Evolutionary conservation across 2,888 invertebrate species (phyloP), one percentile per base, ranked within the genome.

Genomic region (Metallyticus violacea): DNA sequence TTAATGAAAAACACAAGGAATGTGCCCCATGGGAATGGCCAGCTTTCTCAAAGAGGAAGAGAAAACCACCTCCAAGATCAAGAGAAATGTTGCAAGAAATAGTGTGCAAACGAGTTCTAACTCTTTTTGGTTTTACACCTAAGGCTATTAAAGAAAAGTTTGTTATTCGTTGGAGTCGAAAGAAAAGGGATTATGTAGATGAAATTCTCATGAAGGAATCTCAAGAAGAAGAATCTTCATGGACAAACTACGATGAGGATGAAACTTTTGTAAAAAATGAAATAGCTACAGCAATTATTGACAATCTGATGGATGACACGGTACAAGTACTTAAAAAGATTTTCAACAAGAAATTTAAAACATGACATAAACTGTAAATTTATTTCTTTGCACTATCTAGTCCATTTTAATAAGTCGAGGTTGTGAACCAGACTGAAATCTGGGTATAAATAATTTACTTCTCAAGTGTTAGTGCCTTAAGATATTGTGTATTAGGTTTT

Each of bases 221-320:
- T 84, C 94, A 94, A 89, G 94, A 94, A 85, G 96, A 96, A 89
- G 96, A 96, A 90, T 92, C 93, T 22, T 94, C 94, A 88, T 97
- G 96, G 96, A 94, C 95, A 1, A 95, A 95, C 90, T 96, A 95
- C 90, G 95, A 95, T 90, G 92, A 93, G 82, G 96, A 96, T 90
- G 96, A 96, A 90, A 91, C 94, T 26, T 93, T 94, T 77, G 94
- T 96, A 27, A 95, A 96, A 90, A 93, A 88, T 85, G 86, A 88
- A 25, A 77, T 88, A 25, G 79, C 87, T 2, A 5, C 78, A 22
- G 93, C 93, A 87, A 92, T 95, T 89, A 92, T 95, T 87, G 92
- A 93, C 88, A 91, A 92, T 88, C 90, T 94, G 86, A 89, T 95
- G 28, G 90, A 90, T 22, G 93, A 94, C 88, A 93, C 94, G 26